phyloP scores from a whole-genome alignment of 2,888 invertebrate species.

The Macropis europaea region DNA sequence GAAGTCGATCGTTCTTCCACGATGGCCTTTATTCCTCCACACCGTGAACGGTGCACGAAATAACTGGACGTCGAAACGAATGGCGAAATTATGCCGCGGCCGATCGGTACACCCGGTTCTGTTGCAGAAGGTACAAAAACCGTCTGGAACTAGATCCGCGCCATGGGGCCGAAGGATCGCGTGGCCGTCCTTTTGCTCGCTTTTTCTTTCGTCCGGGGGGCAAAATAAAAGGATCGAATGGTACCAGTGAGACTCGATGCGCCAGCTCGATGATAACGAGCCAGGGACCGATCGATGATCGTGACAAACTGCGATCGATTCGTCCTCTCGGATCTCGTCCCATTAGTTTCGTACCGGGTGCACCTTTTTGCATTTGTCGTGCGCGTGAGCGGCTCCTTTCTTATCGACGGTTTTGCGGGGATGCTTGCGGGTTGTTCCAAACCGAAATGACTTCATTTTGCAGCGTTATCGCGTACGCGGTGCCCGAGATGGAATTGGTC shows the following conservation, averaged over 20 bases:
- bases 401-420: conserved; percentile 23
- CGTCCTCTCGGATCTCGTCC: conserved; percentile 24
- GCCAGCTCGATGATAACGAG: conserved; percentile 42
- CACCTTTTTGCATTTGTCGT: conserved; percentile 40
- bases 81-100: conserved; percentile 53
- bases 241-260: neutral
- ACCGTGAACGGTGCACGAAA: conserved; percentile 27
- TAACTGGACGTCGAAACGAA: conserved; percentile 53
- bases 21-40: conserved; percentile 27
- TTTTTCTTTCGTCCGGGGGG: neutral
- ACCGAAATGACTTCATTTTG: conserved; percentile 45
- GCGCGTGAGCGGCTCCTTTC: conserved; percentile 20
- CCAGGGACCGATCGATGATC: conserved; percentile 35
- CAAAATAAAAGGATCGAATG: neutral
- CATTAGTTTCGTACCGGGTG: conserved; percentile 31
- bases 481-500: neutral
- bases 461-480: neutral
- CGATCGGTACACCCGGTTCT: conserved; percentile 20
- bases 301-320: conserved; percentile 50
- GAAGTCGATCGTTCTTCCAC: conserved; percentile 18
- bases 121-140: conserved; percentile 34
- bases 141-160: conserved; percentile 24
- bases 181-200: conserved; percentile 4
- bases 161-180: neutral
- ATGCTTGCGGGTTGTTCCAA: conserved; percentile 19